Evolutionary conservation across 2,888 invertebrate genomes (phyloP), one percentile per base, ranked within the genome.

Genomic region (Polyommatus iphigenia): DNA sequence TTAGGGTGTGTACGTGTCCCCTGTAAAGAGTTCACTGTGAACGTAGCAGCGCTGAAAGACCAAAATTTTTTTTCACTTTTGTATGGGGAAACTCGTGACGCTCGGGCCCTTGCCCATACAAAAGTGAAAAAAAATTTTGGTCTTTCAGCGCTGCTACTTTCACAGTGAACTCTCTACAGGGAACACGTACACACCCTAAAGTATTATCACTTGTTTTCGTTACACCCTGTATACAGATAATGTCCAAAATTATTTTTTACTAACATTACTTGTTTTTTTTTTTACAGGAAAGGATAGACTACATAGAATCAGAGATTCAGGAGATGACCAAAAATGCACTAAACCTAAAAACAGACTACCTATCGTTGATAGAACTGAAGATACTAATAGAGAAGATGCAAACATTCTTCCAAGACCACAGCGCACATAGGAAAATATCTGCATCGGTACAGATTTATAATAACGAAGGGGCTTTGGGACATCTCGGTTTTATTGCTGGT

Each of bases 401-500:
- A 83, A 92, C 90, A 0, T 93, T 94, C 83, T 94, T 94, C 83
- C 93, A 93, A 87, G 94, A 93, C 86, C 96, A 96, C 91, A 96
- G 96, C 84, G 96, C 91, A 0, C 94, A 90, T 75, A 89, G 91
- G 79, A 94, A 91, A 83, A 92, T 93, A 15, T 93, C 94, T 0
- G 92, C 93, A 0, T 91, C 93, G 32, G 93, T 93, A 0, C 92
- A 91, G 76, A 82, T 86, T 6, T 92, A 93, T 79, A 93, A 93
- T 80, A 91, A 91, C 41, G 94, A 94, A 32, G 92, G 90, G 0
- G 90, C 89, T 1, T 80, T 91, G 2, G 94, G 91, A 0, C 94
- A 94, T 77, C 87, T 94, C 0, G 94, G 94, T 0, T 94, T 94
- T 78, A 93, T 94, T 20, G 91, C 94, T 46, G 94, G 94, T 0